Evolutionary conservation across 1,140 invertebrate species (phyloP).

Genomic region (Laupala kohalensis): DNA sequence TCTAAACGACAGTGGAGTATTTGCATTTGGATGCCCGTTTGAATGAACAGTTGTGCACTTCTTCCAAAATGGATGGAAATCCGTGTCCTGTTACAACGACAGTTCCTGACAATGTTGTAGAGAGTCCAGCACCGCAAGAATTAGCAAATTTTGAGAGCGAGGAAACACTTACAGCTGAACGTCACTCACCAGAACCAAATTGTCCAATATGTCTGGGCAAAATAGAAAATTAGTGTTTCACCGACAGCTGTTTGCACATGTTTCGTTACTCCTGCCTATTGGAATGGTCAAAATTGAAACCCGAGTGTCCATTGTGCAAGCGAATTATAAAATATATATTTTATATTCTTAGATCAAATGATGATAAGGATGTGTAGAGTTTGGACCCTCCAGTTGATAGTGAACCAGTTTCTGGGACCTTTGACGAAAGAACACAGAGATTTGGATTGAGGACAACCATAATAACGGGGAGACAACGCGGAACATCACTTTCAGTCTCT

Average conservation of each 20-base stretch:
- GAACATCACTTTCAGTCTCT: no score
- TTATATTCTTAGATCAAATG: constrained; percentile 75
- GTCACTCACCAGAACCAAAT: constrained; percentile 56
- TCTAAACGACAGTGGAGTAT: no score
- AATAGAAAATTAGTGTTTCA: constrained; percentile 77
- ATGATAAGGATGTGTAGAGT: constrained; percentile 77
- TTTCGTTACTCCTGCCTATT: constrained; percentile 87
- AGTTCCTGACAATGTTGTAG: background rate
- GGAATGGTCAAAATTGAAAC: constrained; percentile 89
- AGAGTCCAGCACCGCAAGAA: background rate
- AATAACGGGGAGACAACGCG: no score
- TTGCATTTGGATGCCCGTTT: no score
- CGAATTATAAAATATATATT: constrained; percentile 81
- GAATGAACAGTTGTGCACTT: no score
- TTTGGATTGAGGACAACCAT: constrained; percentile 15
- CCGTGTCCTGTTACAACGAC: background rate
- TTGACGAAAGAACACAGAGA: background rate
- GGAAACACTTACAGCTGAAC: background rate
- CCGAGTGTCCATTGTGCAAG: constrained; percentile 89
- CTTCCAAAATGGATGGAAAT: background rate
- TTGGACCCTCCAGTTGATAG: constrained; percentile 29
- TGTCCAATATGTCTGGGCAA: constrained; percentile 86
- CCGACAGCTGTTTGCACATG: constrained; percentile 80
- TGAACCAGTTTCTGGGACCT: constrained; percentile 1
- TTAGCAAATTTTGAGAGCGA: background rate